phyloP scores from a whole-genome alignment of 2,113 vertebrate species.

The Pteronura brasiliensis region DNA sequence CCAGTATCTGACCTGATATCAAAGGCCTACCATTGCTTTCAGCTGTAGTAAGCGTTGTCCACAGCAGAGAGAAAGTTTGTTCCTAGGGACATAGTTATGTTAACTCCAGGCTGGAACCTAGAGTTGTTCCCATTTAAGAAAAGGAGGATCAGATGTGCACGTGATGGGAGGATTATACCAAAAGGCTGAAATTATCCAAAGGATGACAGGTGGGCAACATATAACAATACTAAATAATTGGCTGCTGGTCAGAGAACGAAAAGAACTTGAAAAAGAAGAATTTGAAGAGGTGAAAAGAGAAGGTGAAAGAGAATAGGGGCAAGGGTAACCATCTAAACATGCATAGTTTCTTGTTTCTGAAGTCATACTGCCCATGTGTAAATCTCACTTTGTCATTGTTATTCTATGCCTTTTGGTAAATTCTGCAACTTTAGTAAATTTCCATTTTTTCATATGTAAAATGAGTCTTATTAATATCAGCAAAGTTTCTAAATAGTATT shows the following conservation, averaged over 20 bases:
- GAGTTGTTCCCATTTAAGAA: not conserved
- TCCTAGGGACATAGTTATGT: not conserved
- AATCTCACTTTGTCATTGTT: not conserved
- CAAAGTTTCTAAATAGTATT: not conserved
- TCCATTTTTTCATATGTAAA: not conserved
- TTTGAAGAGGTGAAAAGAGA: not conserved
- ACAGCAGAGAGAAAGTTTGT: not conserved
- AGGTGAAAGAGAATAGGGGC: not conserved
- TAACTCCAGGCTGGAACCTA: not conserved
- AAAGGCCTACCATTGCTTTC: not conserved
- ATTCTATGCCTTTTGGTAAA: not conserved
- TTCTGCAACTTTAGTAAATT: not conserved
- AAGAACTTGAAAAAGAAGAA: not conserved
- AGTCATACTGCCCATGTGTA: not conserved
- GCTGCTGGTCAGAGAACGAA: not conserved
- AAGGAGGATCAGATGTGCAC: not conserved
- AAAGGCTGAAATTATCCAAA: not conserved
- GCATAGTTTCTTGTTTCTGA: not conserved
- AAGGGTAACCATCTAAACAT: not conserved
- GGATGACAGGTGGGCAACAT: rapidly evolving
- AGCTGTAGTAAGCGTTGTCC: not conserved
- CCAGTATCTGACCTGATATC: not conserved
- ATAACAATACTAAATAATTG: not conserved
- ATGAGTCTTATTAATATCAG: not conserved
- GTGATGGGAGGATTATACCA: not conserved